A percentile compares a stretch with the other conserved stretches of the same genome.
Conservation (phyloP, 1,140 invertebrate species). For the Aphaenogaster floridana region DNA sequence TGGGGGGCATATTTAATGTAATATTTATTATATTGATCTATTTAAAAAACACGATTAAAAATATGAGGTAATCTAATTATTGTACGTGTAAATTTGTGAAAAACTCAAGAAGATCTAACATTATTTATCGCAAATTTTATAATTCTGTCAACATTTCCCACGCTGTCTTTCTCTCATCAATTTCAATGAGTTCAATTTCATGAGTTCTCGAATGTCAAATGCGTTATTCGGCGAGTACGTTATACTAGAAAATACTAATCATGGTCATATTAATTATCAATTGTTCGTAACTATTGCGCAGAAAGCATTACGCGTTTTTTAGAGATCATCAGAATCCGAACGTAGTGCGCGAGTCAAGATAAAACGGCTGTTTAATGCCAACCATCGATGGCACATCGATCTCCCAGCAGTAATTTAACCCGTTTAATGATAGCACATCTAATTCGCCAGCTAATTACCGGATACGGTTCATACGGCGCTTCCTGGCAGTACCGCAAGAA, state of each 20-base stretch:
- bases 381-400: neutral
- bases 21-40: neutral
- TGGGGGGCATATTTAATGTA: neutral
- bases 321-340: neutral
- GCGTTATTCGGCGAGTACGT: neutral
- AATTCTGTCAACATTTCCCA: neutral
- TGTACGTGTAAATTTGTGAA: neutral
- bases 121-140: neutral
- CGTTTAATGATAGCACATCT: neutral
- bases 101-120: neutral
- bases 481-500: neutral
- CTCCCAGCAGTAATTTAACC: conserved; percentile 21
- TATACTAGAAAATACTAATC: neutral
- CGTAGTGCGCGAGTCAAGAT: neutral
- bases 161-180: neutral
- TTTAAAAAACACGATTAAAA: neutral
- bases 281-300: conserved; percentile 10
- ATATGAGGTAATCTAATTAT: neutral
- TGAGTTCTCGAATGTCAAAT: neutral
- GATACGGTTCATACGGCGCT: neutral
- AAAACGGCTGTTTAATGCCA: conserved; percentile 16
- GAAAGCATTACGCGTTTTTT: conserved; percentile 1
- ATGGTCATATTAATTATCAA: conserved; percentile 23
- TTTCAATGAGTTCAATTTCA: neutral
- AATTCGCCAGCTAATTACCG: conserved; percentile 21